Conservation (phyloP, 2,797 vertebrate genomes). For the Xenopus petersii region DNA sequence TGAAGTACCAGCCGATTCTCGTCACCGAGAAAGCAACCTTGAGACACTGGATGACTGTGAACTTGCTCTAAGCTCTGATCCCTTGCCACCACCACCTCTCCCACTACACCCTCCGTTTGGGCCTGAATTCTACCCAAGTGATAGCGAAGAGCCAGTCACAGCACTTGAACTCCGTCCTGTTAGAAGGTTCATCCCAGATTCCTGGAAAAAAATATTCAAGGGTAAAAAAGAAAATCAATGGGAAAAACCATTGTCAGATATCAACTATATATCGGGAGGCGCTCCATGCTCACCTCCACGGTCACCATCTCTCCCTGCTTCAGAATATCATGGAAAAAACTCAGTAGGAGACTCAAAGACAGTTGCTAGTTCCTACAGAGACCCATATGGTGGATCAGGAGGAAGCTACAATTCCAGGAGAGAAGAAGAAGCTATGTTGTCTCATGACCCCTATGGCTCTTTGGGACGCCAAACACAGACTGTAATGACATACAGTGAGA, state of each 20-base stretch:
- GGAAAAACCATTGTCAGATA: slow-evolving; percentile 61
- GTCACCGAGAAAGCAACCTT: slow-evolving; percentile 54
- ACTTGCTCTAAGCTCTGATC: slow-evolving; percentile 71
- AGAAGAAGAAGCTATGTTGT: slow-evolving; percentile 72
- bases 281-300: slow-evolving; percentile 81
- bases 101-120: slow-evolving; percentile 80
- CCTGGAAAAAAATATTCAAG: slow-evolving; percentile 85
- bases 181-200: slow-evolving; percentile 86
- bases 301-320: slow-evolving; percentile 66
- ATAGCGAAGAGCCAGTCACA: slow-evolving; percentile 62
- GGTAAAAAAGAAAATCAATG: slow-evolving; percentile 59
- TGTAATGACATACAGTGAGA: slow-evolving; percentile 78
- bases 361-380: slow-evolving; percentile 64
- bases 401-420: slow-evolving; percentile 73
- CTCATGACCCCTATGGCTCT: slow-evolving; percentile 60
- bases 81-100: slow-evolving; percentile 84
- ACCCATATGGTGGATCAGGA: slow-evolving; percentile 71
- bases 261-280: slow-evolving; percentile 64
- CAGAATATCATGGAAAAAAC: slow-evolving; percentile 2
- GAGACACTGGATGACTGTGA: slow-evolving; percentile 52
- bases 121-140: slow-evolving; percentile 66
- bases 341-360: slow-evolving; percentile 27
- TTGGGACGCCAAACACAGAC: slow-evolving; percentile 70
- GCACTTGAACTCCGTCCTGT: slow-evolving; percentile 83
- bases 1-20: slow-evolving; percentile 62